Evolutionary conservation across 2,888 invertebrate species (phyloP).

Genomic region (Archips xylosteana): DNA sequence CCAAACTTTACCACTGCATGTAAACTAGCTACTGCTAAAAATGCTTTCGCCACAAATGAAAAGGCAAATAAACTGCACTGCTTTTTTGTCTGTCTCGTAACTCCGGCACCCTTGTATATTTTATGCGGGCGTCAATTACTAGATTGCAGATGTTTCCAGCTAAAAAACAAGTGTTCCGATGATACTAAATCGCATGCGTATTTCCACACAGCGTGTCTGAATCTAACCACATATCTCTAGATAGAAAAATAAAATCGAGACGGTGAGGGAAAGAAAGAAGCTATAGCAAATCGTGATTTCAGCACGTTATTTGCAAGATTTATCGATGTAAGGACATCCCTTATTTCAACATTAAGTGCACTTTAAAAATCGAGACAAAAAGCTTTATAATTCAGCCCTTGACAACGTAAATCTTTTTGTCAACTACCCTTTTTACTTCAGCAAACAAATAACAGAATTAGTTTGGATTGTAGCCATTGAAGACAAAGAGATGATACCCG

Average conservation of each 20-base stretch:
- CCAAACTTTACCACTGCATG: neutral
- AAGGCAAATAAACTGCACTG: slow-evolving; percentile 33
- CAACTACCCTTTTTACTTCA: slow-evolving; percentile 60
- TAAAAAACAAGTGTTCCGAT: slow-evolving; percentile 17
- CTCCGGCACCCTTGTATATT: slow-evolving; percentile 36
- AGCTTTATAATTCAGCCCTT: slow-evolving; percentile 31
- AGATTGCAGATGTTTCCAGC: slow-evolving; percentile 40
- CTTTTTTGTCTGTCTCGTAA: slow-evolving; percentile 38
- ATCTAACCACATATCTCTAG: slow-evolving; percentile 3
- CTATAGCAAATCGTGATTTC: neutral
- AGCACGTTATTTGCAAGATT: neutral
- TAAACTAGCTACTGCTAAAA: slow-evolving; percentile 29
- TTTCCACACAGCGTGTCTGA: slow-evolving; percentile 8
- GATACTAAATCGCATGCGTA: slow-evolving; percentile 18
- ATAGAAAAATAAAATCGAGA: slow-evolving; percentile 2
- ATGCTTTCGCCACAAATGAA: slow-evolving; percentile 28
- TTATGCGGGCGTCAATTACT: slow-evolving; percentile 43
- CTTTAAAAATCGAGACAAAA: slow-evolving; percentile 33
- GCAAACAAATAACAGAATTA: slow-evolving; percentile 74
- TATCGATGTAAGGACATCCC: neutral
- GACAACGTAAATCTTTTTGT: slow-evolving; percentile 35
- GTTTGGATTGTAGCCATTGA: slow-evolving; percentile 79
- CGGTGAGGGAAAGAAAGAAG: neutral
- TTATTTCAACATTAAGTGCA: slow-evolving; percentile 27
- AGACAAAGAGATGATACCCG: slow-evolving; percentile 72